These are phyloP conservation scores for Podarcis siculus DNA, from an alignment of 2,797 vertebrate species.

Conservation along the genomic window DNA sequence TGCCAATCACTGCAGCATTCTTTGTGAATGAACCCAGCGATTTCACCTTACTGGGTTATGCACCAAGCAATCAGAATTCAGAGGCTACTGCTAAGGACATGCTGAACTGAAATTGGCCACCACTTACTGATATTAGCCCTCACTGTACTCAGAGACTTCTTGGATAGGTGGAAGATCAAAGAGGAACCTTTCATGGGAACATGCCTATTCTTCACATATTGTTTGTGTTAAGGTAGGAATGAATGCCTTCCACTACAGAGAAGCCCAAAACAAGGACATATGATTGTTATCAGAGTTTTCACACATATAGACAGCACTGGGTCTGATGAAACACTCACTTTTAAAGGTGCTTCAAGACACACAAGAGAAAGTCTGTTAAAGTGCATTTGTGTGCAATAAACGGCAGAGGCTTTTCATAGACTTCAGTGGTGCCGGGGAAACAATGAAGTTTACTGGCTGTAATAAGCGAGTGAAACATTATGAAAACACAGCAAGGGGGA, in stretches of 20 bases:
- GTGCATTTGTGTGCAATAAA: background rate
- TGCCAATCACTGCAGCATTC: background rate
- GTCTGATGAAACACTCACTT: constrained; percentile 33
- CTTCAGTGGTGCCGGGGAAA: background rate
- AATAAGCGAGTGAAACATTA: constrained; percentile 30
- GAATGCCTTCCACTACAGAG: background rate
- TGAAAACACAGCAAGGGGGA: constrained; percentile 29
- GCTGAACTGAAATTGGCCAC: background rate
- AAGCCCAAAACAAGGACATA: background rate
- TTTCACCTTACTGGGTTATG: background rate
- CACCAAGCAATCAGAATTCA: background rate
- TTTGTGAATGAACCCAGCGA: background rate
- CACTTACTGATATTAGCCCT: too few species aligned
- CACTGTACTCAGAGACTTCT: background rate
- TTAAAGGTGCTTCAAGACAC: background rate
- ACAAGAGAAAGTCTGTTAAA: constrained; percentile 16
- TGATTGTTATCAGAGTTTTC: constrained; percentile 11
- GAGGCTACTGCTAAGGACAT: background rate
- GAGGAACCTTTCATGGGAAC: background rate
- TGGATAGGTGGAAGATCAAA: background rate
- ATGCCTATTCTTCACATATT: background rate
- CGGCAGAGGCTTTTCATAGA: constrained; percentile 1
- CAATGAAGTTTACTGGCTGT: constrained; percentile 9
- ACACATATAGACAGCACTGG: background rate
- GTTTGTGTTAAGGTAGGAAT: constrained; percentile 1